Evolutionary conservation across 2,888 invertebrate genomes (phyloP), one percentile per base, ranked within the genome.

Genomic region (Macaria notata): DNA sequence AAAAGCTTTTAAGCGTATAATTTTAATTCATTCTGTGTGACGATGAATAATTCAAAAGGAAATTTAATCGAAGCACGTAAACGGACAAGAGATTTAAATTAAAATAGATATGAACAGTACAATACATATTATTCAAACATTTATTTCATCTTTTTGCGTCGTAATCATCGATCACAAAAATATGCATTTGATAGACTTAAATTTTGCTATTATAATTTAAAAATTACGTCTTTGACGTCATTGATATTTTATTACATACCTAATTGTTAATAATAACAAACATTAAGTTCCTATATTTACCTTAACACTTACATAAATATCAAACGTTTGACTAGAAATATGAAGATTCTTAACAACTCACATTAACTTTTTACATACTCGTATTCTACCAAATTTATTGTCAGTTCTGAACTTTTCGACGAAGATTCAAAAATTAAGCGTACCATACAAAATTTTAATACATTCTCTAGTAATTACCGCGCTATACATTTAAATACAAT

Each of bases 401-500:
- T 91, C 90, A 87, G 86, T 90, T 88, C 86, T 87, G 90, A 90
- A 90, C 88, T 72, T 84, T 83, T 72, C 71, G 73, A 73, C 71
- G 73, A 74, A 41, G 75, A 77, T 72, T 68, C 19, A 74, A 73
- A 68, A 68, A 70, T 59, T 61, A 58, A 76, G 79, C 80, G 68
- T 79, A 81, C 77, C 74, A 62, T 70, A 57, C 61, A 71, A 69
- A 68, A 41, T 41, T 8, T 36, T 41, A 41, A n/a, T 41, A 41
- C 41, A 41, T 41, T 41, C 2, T 41, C 41, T 41, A 41, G 5
- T 41, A 8, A 41, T 41, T 41, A 41, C 41, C 6, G n/a, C 41
- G 3, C 41, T 41, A 41, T 73, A 76, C 76, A 76, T 73, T 74
- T 66, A 71, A 63, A 67, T 76, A 79, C 73, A 49, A 76, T 66